Evolutionary conservation across 2,113 vertebrate genomes (phyloP).

Genomic region (Rhegmatorhina hoffmannsi): DNA sequence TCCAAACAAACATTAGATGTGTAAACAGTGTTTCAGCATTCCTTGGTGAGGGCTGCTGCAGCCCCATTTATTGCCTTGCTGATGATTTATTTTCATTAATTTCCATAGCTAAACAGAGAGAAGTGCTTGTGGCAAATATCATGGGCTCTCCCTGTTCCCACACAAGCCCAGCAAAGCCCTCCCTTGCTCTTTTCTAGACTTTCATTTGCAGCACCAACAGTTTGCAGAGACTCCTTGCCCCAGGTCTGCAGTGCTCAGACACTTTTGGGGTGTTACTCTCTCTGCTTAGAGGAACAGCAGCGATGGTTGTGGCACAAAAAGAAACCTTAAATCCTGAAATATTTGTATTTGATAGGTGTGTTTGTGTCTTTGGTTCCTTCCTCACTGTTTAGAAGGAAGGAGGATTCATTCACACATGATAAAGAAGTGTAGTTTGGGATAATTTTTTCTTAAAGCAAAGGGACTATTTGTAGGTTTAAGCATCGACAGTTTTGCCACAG

Average conservation of each 20-base stretch:
- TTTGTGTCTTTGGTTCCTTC: neutral
- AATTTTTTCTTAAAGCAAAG: neutral
- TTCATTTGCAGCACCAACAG: neutral
- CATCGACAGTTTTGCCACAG: neutral
- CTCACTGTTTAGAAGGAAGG: neutral
- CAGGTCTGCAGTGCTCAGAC: neutral
- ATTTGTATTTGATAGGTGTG: neutral
- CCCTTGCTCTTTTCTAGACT: neutral
- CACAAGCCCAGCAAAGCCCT: neutral
- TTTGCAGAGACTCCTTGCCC: neutral
- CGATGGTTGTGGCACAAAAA: neutral
- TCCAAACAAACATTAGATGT: slow-evolving; percentile 53
- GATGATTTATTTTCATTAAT: slow-evolving; percentile 33
- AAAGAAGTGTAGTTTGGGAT: neutral
- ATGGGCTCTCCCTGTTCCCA: neutral
- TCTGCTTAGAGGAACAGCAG: neutral
- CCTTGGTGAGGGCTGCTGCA: neutral
- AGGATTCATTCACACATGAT: neutral
- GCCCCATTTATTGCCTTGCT: slow-evolving; percentile 3
- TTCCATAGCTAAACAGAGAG: slow-evolving; percentile 5
- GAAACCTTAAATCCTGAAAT: neutral
- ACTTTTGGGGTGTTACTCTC: neutral
- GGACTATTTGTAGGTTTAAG: neutral
- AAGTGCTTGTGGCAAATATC: neutral
- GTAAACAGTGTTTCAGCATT: slow-evolving; percentile 19